Base-by-base conservation (phyloP, 2,797 vertebrate species). In the Brachyalestes nurse region DNA sequence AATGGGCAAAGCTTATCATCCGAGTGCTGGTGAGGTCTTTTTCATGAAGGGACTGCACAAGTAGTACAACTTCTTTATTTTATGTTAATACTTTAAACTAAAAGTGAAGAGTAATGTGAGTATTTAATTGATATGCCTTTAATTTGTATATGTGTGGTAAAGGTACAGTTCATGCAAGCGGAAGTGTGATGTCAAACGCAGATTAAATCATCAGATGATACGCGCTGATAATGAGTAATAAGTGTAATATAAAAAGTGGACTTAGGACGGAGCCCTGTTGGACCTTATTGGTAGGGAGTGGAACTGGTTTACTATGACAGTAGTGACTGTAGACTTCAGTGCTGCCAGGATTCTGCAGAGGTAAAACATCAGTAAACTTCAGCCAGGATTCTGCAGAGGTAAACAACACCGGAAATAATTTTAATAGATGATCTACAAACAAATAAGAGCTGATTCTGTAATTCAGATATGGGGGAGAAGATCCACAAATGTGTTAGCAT, bases 261-360 rank as follows among this genome's bases (percentile, higher is more conserved):
- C 34, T 17, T 40, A 5, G 38, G 16, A 65, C 34, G 1, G 34
- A 51, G 47, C 12, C 19, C 34, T 72, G 47, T 72, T 53, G 57
- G 57, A 19, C 9, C 23, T 49, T 40, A 0, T 17, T 13, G 28
- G 45, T 21, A 72, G 57, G 77, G 28, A 25, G 69, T 72, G 57
- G 45, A 38, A 53, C 42, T 79, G 69, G 65, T 79, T 79, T 23
- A 72, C 23, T 10, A 13, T 14, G 2, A 19, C 17, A 64, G 47
- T 72, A 14, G 16, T 38, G 72, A 51, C 19, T 53, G 45, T 34
- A 49, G 47, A n/a, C 47, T 53, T 53, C 1, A 69, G 65, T 21
- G 28, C 25, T 34, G 13, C 14, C 62, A 64, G 16, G 16, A 34
- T 21, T 38, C 16, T 40, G 16, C 2, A 40, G 40, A 21, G 9